Base-by-base conservation (phyloP, 2,888 invertebrate genomes). In the Arenicola marina region DNA sequence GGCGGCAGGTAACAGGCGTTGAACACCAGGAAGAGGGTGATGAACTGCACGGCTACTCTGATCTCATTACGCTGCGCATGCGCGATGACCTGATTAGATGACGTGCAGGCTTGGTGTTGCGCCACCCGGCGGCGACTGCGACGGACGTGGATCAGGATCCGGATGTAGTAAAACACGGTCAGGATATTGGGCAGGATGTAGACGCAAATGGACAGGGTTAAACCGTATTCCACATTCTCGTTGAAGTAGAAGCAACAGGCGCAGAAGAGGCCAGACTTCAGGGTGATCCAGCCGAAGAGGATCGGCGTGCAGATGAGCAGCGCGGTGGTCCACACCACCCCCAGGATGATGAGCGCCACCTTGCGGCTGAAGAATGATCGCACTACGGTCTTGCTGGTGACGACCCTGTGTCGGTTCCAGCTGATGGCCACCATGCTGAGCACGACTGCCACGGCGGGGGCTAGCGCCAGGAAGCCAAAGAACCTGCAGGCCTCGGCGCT, bases 1-100 rank as follows among this genome's bases (percentile, higher is more conserved):
- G 15, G 4, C 15, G 57, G 57, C 44, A 46, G 26, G 57, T 57
- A 57, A 29, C 44, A 57, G 29, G 46, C n/a, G 24, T 57, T 57
- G 31, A 57, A 57, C 7, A 46, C 46, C 4, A 46, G 4, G 29
- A 57, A 57, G 44, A 57, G 28, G 29, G 46, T 31, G 28, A 57
- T 44, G 31, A 57, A 57, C 24, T 57, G 57, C 3, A 26, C 26
- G 21, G 57, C 57, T 3, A 57, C 7, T 4, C 46, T 7, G 28
- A 57, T 24, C 18, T 57, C 57, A 7, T 56, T 18, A 4, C 7
- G 15, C 7, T 7, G 4, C 11, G 21, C 4, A 11, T 33, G 38
- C 4, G 21, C 7, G 4, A 24, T 4, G 21, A 31, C 21, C 15
- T 21, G 11, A 15, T 4, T 28, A 4, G 56, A 7, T 21, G 26